phyloP scores from a whole-genome alignment of 2,797 vertebrate species.

The Sternotherus odoratus region DNA sequence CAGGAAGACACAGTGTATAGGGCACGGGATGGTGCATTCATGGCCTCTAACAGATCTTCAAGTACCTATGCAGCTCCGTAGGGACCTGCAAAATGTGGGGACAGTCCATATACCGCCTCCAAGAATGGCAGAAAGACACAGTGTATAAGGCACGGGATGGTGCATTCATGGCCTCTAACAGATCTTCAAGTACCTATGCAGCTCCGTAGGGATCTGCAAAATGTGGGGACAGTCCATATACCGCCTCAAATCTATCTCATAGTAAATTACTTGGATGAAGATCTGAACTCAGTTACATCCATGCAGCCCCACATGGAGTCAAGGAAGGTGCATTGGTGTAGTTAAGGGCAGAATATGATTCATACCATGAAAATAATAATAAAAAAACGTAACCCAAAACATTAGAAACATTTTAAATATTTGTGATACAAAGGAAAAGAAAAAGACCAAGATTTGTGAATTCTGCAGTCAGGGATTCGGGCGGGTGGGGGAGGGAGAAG shows the following conservation, averaged over 20 bases:
- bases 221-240: neutral
- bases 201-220: neutral
- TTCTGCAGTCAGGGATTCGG: neutral
- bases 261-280: neutral
- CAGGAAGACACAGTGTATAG: neutral
- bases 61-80: neutral
- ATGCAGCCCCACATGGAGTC: neutral
- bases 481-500: accelerated
- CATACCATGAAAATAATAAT: neutral
- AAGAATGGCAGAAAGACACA: neutral
- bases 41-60: neutral
- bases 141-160: neutral
- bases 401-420: neutral
- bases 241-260: neutral
- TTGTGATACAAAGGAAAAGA: neutral
- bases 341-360: neutral
- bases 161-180: neutral
- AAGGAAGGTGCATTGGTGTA: neutral
- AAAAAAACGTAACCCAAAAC: neutral
- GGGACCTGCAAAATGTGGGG: neutral
- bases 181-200: neutral
- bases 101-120: too few relatives aligned
- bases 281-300: neutral
- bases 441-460: neutral
- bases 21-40: neutral